These are phyloP conservation scores for Sympetrum striolatum DNA, from an alignment of 2,888 invertebrate genomes.

Conservation along the genomic window DNA sequence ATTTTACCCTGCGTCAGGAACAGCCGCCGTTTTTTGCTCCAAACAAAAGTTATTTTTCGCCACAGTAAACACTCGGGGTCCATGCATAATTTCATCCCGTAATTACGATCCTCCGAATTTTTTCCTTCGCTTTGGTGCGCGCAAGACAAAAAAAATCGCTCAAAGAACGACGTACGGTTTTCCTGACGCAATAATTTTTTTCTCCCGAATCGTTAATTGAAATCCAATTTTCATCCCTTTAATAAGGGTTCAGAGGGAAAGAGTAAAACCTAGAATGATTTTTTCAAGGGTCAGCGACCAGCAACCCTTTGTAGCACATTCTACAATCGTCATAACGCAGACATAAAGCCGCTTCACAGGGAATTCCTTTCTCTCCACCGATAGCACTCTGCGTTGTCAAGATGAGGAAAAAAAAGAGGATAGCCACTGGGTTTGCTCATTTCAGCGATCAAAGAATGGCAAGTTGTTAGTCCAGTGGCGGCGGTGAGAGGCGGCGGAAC, in stretches of 20 bases:
- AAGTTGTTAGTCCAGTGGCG: not conserved
- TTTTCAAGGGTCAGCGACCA: not conserved
- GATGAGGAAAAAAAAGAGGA: not conserved
- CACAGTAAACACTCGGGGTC: not conserved
- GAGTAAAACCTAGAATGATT: not conserved
- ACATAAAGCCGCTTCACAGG: not conserved
- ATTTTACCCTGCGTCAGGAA: not conserved
- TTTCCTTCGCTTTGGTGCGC: not conserved
- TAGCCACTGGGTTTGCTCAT: not conserved
- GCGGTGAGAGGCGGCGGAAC: not conserved
- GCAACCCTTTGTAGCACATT: not conserved
- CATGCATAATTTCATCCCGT: not conserved
- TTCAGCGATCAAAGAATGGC: not conserved
- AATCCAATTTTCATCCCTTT: not conserved
- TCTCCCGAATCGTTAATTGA: not conserved
- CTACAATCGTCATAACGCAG: not conserved
- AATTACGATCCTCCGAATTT: not conserved
- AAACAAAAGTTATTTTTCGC: not conserved
- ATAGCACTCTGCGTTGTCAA: not conserved
- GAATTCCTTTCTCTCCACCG: not conserved
- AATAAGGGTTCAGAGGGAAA: not conserved
- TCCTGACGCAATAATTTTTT: not conserved
- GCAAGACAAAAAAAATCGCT: not conserved
- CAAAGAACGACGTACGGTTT: not conserved
- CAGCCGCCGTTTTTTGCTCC: not conserved